Percentiles rank a stretch among this genome's conserved stretches.
Conservation (phyloP, 2,888 invertebrate genomes). For the Epirrhoe tristata region DNA sequence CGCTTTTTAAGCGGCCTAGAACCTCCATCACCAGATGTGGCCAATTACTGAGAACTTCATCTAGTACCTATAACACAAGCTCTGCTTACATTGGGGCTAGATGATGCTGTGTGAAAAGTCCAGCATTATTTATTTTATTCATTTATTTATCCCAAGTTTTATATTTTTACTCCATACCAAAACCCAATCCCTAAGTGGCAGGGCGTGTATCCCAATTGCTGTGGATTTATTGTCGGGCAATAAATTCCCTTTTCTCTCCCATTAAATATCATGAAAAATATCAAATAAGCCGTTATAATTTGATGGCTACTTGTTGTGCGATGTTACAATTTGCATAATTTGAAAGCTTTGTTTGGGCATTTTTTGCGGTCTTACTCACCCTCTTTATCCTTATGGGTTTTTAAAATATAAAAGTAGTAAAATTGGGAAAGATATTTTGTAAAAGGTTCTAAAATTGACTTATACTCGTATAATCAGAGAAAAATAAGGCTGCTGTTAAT, state of each 20-base stretch:
- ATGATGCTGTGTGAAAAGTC: too few species aligned
- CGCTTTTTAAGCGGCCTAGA: too few species aligned
- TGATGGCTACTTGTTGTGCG: conserved; percentile 38
- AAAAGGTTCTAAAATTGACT: too few species aligned
- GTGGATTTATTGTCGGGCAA: conserved; percentile 63
- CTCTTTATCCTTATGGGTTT: conserved; percentile 12
- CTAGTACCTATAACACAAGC: too few species aligned
- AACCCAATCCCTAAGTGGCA: conserved; percentile 45
- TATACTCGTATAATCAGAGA: too few species aligned
- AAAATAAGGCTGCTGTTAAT: too few species aligned
- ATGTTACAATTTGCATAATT: conserved; percentile 32
- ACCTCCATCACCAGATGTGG: too few species aligned
- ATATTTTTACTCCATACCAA: conserved; percentile 21
- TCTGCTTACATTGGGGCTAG: too few species aligned
- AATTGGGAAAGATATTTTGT: not conserved
- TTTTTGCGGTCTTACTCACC: conserved; percentile 1
- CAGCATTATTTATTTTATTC: too few species aligned
- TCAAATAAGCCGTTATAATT: conserved; percentile 66
- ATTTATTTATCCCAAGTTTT: too few species aligned
- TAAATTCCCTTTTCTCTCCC: conserved; percentile 61
- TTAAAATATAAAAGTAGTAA: conserved; percentile 5
- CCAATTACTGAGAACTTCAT: too few species aligned
- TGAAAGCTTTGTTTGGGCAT: conserved; percentile 12
- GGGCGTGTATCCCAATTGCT: conserved; percentile 49
- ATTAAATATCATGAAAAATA: conserved; percentile 71